phyloP scores from a whole-genome alignment of 2,888 invertebrate genomes.

The Drosophila crucigera region DNA sequence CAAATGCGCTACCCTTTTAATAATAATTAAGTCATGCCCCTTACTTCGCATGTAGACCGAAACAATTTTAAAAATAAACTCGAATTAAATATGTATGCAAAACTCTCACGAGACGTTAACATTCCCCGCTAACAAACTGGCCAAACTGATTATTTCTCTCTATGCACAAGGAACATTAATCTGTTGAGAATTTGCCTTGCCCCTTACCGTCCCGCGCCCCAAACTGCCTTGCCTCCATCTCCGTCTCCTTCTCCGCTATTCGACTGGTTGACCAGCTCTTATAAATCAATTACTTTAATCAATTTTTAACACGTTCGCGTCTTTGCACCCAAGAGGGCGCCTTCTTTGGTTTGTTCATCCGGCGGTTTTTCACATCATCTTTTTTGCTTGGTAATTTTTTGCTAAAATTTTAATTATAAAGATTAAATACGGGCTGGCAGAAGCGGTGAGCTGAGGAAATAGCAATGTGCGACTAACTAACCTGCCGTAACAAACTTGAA shows the following conservation, averaged over 20 bases:
- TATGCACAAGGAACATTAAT: slow-evolving; percentile 30
- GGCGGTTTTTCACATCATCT: slow-evolving; percentile 19
- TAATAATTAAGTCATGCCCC: slow-evolving; percentile 29
- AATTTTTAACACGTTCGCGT: slow-evolving; percentile 76
- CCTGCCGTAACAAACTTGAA: slow-evolving; percentile 76
- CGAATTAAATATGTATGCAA: slow-evolving; percentile 38
- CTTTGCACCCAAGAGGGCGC: slow-evolving; percentile 52
- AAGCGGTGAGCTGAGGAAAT: slow-evolving; percentile 13
- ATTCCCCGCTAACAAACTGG: slow-evolving; percentile 42
- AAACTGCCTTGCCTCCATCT: neutral
- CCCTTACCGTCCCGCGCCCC: too few species aligned
- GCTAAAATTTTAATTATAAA: slow-evolving; percentile 75
- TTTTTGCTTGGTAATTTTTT: slow-evolving; percentile 44
- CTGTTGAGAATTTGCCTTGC: slow-evolving; percentile 23
- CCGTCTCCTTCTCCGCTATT: neutral
- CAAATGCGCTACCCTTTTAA: slow-evolving; percentile 13
- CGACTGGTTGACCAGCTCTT: slow-evolving; percentile 36
- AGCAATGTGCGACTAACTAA: slow-evolving; percentile 61
- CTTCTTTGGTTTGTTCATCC: slow-evolving; percentile 37
- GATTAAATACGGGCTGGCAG: slow-evolving; percentile 64
- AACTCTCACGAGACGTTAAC: slow-evolving; percentile 9
- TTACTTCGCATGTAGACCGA: slow-evolving; percentile 2
- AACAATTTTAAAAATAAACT: slow-evolving; percentile 7
- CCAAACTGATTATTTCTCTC: slow-evolving; percentile 11
- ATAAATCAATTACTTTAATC: slow-evolving; percentile 77